Conservation (phyloP, 2,797 vertebrate genomes). For the Labroides dimidiatus region DNA sequence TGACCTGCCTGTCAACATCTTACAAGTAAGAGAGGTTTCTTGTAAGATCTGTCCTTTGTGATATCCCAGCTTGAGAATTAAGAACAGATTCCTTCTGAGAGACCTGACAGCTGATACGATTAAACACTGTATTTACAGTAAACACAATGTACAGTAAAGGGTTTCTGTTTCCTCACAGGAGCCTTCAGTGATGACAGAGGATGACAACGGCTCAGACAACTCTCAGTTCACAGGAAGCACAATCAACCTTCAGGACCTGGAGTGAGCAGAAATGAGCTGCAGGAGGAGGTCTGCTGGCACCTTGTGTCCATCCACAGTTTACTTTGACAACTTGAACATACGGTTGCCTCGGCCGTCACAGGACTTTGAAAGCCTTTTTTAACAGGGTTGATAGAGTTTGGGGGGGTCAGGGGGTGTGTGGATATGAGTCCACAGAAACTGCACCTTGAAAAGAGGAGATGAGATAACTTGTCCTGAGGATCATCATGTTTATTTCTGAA, state of each 20-base stretch:
- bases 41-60: too few species aligned
- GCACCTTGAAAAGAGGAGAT: conserved; percentile 68
- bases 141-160: not conserved
- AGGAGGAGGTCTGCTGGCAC: conserved; percentile 7
- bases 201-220: conserved; percentile 88
- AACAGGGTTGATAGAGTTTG: not conserved
- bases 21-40: conserved; percentile 85
- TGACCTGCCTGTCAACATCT: conserved; percentile 93
- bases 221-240: conserved; percentile 93
- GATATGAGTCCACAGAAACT: conserved; percentile 39
- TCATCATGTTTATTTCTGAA: conserved; percentile 29
- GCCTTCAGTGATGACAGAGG: conserved; percentile 87
- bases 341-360: conserved; percentile 25
- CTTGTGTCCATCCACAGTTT: conserved; percentile 24
- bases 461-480: conserved; percentile 19
- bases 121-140: too few species aligned
- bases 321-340: conserved; percentile 17
- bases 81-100: too few species aligned
- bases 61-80: too few species aligned
- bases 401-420: conserved; percentile 10
- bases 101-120: too few species aligned
- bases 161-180: conserved; percentile 82
- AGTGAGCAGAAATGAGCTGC: conserved; percentile 53
- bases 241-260: conserved; percentile 93
- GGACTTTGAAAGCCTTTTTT: conserved; percentile 43